phyloP scores from a whole-genome alignment of 2,888 invertebrate genomes.

The Phyto melanocephala region DNA sequence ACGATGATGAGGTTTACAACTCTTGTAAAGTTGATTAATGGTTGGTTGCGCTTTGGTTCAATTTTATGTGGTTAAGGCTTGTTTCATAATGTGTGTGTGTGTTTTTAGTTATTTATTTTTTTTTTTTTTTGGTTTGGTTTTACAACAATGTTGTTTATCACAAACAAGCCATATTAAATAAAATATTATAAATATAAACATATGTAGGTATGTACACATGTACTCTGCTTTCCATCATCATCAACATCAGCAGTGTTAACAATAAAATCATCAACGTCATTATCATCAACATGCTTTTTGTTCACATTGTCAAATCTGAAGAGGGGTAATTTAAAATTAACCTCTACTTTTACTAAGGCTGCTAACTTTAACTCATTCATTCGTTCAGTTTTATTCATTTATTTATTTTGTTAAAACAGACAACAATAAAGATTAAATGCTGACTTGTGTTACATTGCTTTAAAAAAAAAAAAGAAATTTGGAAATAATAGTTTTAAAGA shows the following conservation, averaged over 20 bases:
- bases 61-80: conserved; percentile 41
- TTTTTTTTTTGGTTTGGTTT: neutral
- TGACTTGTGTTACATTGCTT: conserved; percentile 12
- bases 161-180: conserved; percentile 39
- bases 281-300: conserved; percentile 12
- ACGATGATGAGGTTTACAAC: neutral
- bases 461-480: neutral
- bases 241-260: neutral
- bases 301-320: conserved; percentile 33
- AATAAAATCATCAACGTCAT: conserved; percentile 24
- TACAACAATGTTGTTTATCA: conserved; percentile 31
- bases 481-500: neutral
- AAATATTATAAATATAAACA: conserved; percentile 31
- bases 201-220: too few species aligned
- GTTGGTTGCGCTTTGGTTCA: conserved; percentile 50
- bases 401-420: neutral
- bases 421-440: neutral
- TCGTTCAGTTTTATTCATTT: neutral
- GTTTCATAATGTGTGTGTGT: neutral
- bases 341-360: conserved; percentile 18
- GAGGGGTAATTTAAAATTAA: conserved; percentile 29
- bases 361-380: neutral
- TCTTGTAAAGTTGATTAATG: conserved; percentile 51
- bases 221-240: conserved; percentile 3
- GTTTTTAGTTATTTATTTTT: neutral